phyloP scores from a whole-genome alignment of 2,797 vertebrate genomes.

The Semotilus atromaculatus region DNA sequence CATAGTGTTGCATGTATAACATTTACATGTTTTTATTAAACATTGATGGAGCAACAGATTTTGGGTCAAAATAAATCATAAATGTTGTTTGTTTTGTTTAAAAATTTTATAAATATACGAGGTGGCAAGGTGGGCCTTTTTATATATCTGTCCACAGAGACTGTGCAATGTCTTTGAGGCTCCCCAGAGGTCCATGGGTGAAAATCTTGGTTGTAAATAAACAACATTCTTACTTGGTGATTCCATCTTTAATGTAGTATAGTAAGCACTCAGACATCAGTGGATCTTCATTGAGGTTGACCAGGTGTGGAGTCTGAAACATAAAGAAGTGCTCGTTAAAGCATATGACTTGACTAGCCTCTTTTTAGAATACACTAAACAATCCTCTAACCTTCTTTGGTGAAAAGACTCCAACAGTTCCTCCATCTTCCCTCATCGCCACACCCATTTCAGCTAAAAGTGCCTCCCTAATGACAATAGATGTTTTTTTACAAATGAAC shows the following conservation, averaged over 20 bases:
- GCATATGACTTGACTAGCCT: not conserved
- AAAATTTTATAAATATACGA: not conserved
- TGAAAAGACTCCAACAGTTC: slow-evolving; percentile 96
- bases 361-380: not conserved
- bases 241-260: slow-evolving; percentile 98
- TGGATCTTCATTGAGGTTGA: slow-evolving; percentile 97
- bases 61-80: not conserved
- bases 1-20: not conserved
- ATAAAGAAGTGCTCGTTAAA: not conserved
- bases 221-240: slow-evolving; percentile 85
- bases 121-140: too few species aligned
- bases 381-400: slow-evolving; percentile 90
- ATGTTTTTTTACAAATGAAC: not conserved
- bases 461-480: slow-evolving; percentile 83
- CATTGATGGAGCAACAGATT: not conserved
- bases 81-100: not conserved
- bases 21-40: not conserved
- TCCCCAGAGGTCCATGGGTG: not conserved
- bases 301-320: slow-evolving; percentile 91
- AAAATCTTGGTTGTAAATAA: slow-evolving; percentile 7
- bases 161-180: not conserved
- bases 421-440: slow-evolving; percentile 97
- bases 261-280: slow-evolving; percentile 98
- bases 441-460: slow-evolving; percentile 98
- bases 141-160: not conserved